A percentile compares a stretch with the other conserved stretches of the same genome.
Conservation (phyloP, 1,140 invertebrate species). For the Pararge aegeria region DNA sequence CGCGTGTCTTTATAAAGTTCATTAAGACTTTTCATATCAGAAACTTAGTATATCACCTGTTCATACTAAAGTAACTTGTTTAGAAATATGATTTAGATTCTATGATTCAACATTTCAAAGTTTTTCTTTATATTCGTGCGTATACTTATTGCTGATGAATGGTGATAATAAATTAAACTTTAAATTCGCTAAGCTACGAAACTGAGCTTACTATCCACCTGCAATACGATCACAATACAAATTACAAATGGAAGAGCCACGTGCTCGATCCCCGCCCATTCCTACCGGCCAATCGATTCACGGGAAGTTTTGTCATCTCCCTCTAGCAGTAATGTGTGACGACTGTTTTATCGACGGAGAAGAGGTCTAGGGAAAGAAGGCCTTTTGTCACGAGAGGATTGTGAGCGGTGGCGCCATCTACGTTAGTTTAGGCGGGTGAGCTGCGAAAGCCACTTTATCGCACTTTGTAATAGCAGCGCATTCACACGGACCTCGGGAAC, state of each 20-base stretch:
- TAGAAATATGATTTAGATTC: no score
- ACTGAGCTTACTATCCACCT: conserved; percentile 37
- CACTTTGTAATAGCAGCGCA: conserved; percentile 54
- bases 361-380: conserved; percentile 64
- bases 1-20: no score
- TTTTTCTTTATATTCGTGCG: no score
- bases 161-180: not conserved
- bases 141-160: not conserved
- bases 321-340: conserved; percentile 35
- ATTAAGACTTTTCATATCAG: no score
- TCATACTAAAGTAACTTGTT: no score
- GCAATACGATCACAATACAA: conserved; percentile 44
- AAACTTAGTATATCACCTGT: no score
- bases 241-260: conserved; percentile 61
- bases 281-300: conserved; percentile 68
- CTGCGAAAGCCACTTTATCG: conserved; percentile 7
- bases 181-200: conserved; percentile 33
- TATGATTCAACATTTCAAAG: no score
- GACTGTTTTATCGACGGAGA: conserved; percentile 68
- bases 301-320: conserved; percentile 51
- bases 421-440: conserved; percentile 33
- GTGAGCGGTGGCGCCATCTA: conserved; percentile 70
- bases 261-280: conserved; percentile 71
- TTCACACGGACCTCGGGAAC: conserved; percentile 46
- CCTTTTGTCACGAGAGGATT: not conserved